Conservation (phyloP, 2,113 vertebrate genomes). For the Meriones unguiculatus region DNA sequence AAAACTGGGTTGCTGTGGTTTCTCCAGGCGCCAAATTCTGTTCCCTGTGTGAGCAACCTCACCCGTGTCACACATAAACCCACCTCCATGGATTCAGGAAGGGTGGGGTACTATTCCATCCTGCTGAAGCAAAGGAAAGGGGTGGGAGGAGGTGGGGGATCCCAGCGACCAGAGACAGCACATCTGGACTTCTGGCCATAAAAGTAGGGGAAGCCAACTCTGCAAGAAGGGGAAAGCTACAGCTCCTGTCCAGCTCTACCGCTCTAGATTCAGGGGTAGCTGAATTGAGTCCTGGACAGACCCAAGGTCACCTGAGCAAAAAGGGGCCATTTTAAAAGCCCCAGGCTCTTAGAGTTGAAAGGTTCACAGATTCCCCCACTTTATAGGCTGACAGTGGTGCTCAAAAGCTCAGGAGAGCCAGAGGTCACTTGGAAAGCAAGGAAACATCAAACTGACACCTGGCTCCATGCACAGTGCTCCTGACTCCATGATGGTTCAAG, state of each 20-base stretch:
- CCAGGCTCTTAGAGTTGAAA: neutral
- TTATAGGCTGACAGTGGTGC: neutral
- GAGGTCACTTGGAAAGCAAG: conserved; percentile 16
- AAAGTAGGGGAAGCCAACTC: neutral
- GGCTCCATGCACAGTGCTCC: neutral
- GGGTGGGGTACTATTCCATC: neutral
- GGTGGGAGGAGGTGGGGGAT: neutral
- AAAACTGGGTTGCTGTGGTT: neutral
- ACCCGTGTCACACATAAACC: neutral
- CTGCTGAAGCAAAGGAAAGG: neutral
- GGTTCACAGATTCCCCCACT: neutral
- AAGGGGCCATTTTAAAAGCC: neutral
- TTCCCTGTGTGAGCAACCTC: neutral
- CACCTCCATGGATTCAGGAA: neutral
- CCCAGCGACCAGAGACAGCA: neutral
- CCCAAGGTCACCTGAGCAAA: neutral
- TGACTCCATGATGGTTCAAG: neutral
- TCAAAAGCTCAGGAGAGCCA: neutral
- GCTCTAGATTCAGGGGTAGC: neutral
- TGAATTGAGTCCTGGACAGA: neutral
- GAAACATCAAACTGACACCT: neutral
- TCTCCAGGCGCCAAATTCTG: neutral
- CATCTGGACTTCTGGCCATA: neutral
- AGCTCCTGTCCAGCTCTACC: neutral
- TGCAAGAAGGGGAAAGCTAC: neutral